Evolutionary conservation across 2,888 invertebrate species (phyloP), one percentile per base, ranked within the genome.

Genomic region (Andrena marginata): DNA sequence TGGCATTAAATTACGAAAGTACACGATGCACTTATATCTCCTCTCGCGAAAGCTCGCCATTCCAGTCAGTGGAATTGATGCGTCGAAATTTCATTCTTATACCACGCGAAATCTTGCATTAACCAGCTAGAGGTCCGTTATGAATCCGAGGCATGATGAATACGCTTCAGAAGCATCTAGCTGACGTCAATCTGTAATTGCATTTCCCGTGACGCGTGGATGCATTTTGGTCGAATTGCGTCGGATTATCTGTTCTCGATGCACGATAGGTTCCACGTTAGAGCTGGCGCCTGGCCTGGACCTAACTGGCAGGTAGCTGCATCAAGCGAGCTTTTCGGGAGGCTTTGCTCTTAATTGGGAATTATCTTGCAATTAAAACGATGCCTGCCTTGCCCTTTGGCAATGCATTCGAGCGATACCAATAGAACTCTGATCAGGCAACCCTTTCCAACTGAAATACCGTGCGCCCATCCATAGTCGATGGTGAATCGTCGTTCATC

Each of bases 181-280:
- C 75, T 85, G 87, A 87, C 88, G 84, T 81, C 86, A 85, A 84
- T 85, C 84, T 67, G 75, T 85, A 87, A 85, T 87, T 87, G 79
- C 85, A 81, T 87, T 85, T 77, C 85, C 71, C 77, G 70, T 85
- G 85, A 87, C 74, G 88, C 71, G 78, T 81, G 85, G 87, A 87
- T 87, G 87, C 86, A 70, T 85, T 87, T 87, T 79, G 78, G 80
- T 70, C 82, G 82, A 84, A 82, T 81, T 77, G 82, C 75, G 72
- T 59, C 60, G 82, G 85, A 87, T 87, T 87, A 87, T 87, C 82
- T 73, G 78, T 80, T 84, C 76, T 73, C 70, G 65, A 73, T 84
- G 80, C 59, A 51, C 70, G 72, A 80, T 76, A 64, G 81, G 63
- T 72, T 70, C 23, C 60, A 23, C 48, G 70, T 31, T 68, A 13